phyloP scores from a whole-genome alignment of 2,113 vertebrate species.

The Noctilio leporinus region DNA sequence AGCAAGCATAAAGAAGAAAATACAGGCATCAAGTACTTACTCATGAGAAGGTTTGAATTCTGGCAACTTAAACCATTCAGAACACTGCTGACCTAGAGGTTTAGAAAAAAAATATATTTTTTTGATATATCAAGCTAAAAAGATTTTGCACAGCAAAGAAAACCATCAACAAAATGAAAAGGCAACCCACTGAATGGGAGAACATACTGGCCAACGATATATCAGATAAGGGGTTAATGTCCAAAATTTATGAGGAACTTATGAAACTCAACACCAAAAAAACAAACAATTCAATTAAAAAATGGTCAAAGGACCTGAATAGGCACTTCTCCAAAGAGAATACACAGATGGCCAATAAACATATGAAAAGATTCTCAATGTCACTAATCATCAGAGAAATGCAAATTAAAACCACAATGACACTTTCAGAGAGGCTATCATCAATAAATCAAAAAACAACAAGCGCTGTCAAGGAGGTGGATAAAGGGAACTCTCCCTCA shows the following conservation, averaged over 20 bases:
- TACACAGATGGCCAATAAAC: not conserved
- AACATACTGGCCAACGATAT: not conserved
- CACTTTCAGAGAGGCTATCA: not conserved
- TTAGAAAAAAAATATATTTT: not conserved
- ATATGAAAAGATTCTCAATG: not conserved
- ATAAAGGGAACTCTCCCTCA: not conserved
- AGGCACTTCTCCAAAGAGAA: not conserved
- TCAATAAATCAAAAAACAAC: not conserved
- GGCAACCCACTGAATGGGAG: not conserved
- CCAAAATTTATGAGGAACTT: not conserved
- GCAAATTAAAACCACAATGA: not conserved
- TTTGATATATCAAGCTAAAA: not conserved
- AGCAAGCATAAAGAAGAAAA: not conserved
- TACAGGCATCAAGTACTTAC: not conserved
- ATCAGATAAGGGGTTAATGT: not conserved
- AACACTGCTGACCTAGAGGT: not conserved
- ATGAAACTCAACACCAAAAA: not conserved
- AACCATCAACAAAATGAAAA: not conserved
- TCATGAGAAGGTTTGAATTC: not conserved
- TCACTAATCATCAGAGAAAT: not conserved
- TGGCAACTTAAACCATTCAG: not conserved
- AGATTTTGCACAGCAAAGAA: not conserved
- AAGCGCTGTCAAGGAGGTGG: not conserved
- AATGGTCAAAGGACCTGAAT: not conserved
- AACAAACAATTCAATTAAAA: not conserved